Evolutionary conservation across 2,797 vertebrate species (phyloP).

Genomic region (Peromyscus attwateri): DNA sequence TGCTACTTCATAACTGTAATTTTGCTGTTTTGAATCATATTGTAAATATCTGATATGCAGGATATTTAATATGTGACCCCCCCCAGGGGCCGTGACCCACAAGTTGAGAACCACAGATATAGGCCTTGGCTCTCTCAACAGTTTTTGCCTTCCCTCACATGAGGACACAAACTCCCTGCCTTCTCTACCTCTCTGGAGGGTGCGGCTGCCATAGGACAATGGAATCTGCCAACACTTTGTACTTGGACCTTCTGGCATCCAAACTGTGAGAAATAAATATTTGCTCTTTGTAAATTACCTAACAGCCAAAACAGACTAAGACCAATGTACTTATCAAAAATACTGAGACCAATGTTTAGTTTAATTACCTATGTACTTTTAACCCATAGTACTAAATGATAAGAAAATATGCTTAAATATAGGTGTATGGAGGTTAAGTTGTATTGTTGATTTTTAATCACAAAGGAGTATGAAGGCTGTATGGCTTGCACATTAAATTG

Average conservation of each 20-base stretch:
- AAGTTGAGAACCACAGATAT: not conserved
- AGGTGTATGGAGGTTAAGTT: not conserved
- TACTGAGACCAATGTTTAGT: not conserved
- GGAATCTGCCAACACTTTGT: not conserved
- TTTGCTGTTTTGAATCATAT: not conserved
- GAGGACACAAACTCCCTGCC: not conserved
- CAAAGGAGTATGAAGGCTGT: not conserved
- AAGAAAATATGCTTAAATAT: not conserved
- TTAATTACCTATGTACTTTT: not conserved
- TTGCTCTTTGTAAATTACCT: not conserved
- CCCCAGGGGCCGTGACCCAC: not conserved
- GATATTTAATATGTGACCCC: not conserved
- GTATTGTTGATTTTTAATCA: slow-evolving; percentile 27
- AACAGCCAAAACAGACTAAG: not conserved
- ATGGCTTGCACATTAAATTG: not conserved
- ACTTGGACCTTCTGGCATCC: not conserved
- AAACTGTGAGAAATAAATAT: not conserved
- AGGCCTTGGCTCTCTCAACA: not conserved
- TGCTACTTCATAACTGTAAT: not conserved
- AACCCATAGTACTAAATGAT: not conserved
- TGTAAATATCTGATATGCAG: not conserved
- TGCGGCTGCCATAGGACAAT: not conserved
- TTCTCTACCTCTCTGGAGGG: too few relatives aligned
- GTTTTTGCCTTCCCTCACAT: not conserved
- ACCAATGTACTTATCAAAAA: not conserved